These are phyloP conservation scores for Lycopodina hypogea DNA, from an alignment of 37 sponge, comb jelly and placozoan genomes.

Conservation along the genomic window DNA sequence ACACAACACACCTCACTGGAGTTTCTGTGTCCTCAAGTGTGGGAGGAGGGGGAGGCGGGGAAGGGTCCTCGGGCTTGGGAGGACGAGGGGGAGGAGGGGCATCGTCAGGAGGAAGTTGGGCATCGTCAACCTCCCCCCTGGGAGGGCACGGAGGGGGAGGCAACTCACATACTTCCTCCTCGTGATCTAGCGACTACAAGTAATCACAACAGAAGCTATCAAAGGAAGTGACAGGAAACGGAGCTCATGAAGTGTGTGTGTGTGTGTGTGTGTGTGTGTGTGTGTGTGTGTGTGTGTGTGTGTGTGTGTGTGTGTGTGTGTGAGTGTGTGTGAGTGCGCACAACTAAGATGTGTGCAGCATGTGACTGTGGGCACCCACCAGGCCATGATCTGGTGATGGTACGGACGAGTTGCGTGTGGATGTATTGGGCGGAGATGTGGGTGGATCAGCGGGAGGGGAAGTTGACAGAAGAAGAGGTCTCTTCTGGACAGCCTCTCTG, in stretches of 20 bases:
- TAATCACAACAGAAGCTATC: too few relatives aligned
- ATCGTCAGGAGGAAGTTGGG: not conserved
- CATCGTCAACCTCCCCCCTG: not conserved
- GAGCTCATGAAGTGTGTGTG: too few relatives aligned
- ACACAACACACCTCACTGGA: too few relatives aligned
- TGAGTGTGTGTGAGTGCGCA: too few relatives aligned
- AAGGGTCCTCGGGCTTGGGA: not conserved
- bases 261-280: too few relatives aligned
- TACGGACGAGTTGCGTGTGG: not conserved
- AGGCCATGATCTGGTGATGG: not conserved
- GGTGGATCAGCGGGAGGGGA: constrained; percentile 26
- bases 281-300: too few relatives aligned
- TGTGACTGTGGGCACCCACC: too few relatives aligned
- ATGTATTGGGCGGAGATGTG: not conserved
- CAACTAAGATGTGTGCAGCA: too few relatives aligned
- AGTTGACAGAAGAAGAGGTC: constrained; percentile 3
- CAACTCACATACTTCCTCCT: not conserved
- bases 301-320: too few relatives aligned
- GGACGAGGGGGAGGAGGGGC: constrained; percentile 15
- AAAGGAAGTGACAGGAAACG: too few relatives aligned
- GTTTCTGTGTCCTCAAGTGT: too few relatives aligned
- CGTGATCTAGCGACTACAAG: not conserved
- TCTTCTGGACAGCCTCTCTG: not conserved
- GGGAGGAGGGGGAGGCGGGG: constrained; percentile 14
- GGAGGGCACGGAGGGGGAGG: constrained; percentile 18